A percentile compares a stretch with the other conserved stretches of the same genome.
Conservation (phyloP, 1,140 invertebrate genomes). For the Gryllus bimaculatus region DNA sequence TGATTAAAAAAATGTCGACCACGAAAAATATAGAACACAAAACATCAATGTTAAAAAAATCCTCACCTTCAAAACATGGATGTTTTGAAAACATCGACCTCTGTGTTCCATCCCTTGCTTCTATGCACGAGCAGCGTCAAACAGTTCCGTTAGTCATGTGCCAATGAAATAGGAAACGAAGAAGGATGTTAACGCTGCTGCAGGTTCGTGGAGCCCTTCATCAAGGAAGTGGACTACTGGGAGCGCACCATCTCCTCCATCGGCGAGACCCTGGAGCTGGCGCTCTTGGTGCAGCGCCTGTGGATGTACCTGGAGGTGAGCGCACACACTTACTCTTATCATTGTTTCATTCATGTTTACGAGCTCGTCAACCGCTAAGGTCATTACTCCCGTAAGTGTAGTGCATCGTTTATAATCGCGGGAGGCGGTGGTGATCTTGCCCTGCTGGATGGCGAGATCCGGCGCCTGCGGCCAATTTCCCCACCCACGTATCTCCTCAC, state of each 20-base stretch:
- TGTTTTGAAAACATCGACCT: neutral
- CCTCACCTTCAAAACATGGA: too few relatives aligned
- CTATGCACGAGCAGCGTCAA: neutral
- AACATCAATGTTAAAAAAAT: too few relatives aligned
- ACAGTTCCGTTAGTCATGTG: neutral
- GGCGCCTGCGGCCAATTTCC: too few relatives aligned
- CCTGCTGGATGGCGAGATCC: too few relatives aligned
- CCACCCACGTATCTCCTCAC: too few relatives aligned
- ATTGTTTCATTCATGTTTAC: too few relatives aligned
- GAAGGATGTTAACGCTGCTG: neutral
- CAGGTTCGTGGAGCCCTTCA: conserved; percentile 74
- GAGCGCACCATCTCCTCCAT: conserved; percentile 68
- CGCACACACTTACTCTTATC: neutral
- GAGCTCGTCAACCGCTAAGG: too few relatives aligned
- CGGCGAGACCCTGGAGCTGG: conserved; percentile 65
- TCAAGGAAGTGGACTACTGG: conserved; percentile 69
- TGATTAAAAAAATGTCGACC: too few relatives aligned
- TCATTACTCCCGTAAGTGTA: too few relatives aligned
- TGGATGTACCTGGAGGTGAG: conserved; percentile 68
- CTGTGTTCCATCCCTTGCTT: neutral
- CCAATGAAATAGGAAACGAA: neutral
- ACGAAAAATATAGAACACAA: too few relatives aligned
- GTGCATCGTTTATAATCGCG: too few relatives aligned
- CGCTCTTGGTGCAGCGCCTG: conserved; percentile 64
- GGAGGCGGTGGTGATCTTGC: too few relatives aligned